These are phyloP conservation scores for Butorides virescens DNA, from an alignment of 2,113 vertebrate genomes.

Conservation along the genomic window DNA sequence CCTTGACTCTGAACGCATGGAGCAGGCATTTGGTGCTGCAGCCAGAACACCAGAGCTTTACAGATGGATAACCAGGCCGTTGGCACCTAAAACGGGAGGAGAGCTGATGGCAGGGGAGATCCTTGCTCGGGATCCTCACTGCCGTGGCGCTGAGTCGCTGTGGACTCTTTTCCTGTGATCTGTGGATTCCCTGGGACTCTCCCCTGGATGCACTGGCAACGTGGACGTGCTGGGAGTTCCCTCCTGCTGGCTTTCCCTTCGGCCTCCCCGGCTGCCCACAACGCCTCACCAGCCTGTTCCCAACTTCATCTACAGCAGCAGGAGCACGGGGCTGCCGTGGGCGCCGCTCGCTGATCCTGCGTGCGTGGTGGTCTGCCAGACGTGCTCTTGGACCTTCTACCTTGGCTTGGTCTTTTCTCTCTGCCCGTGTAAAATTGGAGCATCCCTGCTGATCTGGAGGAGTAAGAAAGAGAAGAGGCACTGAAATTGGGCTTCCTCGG, in stretches of 20 bases:
- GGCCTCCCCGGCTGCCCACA: background rate
- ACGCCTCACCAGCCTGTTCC: background rate
- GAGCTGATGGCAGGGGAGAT: background rate
- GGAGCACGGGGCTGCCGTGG: background rate
- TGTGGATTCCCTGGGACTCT: background rate
- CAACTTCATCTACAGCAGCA: background rate
- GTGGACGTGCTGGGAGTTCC: background rate
- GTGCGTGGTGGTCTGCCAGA: background rate
- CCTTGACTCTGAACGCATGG: background rate
- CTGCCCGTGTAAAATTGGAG: background rate
- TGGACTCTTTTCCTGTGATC: too few relatives aligned
- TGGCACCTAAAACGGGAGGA: background rate
- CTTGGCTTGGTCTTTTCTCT: background rate
- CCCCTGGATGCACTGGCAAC: background rate
- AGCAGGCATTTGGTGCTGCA: background rate
- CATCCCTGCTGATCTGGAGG: background rate
- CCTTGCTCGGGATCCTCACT: background rate
- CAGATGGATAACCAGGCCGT: background rate
- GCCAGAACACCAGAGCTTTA: background rate
- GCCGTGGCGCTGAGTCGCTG: too few relatives aligned
- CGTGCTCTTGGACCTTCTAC: background rate
- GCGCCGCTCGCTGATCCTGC: fast-evolving
- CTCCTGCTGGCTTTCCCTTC: background rate
- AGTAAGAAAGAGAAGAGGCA: background rate
- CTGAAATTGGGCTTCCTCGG: background rate